Evolutionary conservation across 2,113 vertebrate species (phyloP).

Genomic region (Entelurus aequoreus): DNA sequence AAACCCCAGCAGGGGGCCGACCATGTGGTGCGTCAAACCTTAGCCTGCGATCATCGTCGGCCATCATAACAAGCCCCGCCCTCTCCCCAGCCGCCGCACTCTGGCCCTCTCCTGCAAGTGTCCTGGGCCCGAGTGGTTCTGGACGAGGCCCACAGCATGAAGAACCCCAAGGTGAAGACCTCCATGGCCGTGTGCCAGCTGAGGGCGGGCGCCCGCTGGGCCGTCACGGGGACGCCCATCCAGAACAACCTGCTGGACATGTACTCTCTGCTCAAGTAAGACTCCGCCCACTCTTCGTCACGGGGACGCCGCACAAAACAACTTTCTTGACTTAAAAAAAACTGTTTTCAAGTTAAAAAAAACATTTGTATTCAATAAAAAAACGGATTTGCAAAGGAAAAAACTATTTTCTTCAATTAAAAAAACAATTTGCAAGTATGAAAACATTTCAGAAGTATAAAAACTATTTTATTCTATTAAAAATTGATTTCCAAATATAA

Average conservation of each 20-base stretch:
- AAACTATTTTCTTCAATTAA: too few relatives aligned
- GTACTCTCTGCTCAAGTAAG: slow-evolving; percentile 92
- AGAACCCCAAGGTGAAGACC: slow-evolving; percentile 88
- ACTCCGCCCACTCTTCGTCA: background rate
- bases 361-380: too few relatives aligned
- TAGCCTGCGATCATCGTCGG: too few relatives aligned
- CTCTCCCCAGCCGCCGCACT: slow-evolving; percentile 20
- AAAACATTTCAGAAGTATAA: too few relatives aligned
- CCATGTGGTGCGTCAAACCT: slow-evolving; percentile 54
- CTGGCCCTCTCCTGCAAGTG: slow-evolving; percentile 76
- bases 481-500: too few relatives aligned
- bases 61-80: too few relatives aligned
- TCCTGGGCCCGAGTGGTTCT: slow-evolving; percentile 85
- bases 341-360: too few relatives aligned
- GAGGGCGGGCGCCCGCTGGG: slow-evolving; percentile 83
- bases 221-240: slow-evolving; percentile 91
- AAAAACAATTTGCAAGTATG: too few relatives aligned
- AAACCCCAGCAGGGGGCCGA: slow-evolving; percentile 59
- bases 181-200: slow-evolving; percentile 87
- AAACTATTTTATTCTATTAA: too few relatives aligned
- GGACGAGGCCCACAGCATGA: slow-evolving; percentile 94
- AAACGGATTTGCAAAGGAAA: too few relatives aligned
- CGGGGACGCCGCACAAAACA: too few relatives aligned
- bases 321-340: too few relatives aligned
- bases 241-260: slow-evolving; percentile 97